Percentiles rank a stretch among this genome's conserved stretches.
Conservation (phyloP, 2,888 invertebrate species). For the Plagiodera versicolora region DNA sequence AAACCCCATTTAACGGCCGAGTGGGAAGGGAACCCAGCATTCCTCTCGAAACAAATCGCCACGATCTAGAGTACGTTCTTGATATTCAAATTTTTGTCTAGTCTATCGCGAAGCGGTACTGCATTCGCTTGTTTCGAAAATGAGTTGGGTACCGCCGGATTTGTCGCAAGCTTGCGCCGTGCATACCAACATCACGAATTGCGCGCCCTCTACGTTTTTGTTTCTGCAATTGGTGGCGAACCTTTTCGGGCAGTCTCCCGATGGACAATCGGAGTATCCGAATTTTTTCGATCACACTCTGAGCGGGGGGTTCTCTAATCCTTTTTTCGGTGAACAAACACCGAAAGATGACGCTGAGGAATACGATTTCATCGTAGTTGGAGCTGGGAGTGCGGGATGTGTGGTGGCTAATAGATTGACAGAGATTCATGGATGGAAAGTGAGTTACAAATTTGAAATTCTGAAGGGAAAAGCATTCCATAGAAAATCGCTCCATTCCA, state of each 20-base stretch:
- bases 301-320: constrained; percentile 11
- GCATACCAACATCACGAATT: constrained; percentile 61
- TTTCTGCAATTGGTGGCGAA: constrained; percentile 62
- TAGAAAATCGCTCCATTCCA: too few species aligned
- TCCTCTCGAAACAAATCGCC: constrained; percentile 34
- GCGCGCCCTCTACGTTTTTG: constrained; percentile 61
- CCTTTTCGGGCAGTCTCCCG: constrained; percentile 59
- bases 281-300: neutral
- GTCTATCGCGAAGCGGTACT: neutral
- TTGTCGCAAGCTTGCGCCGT: constrained; percentile 60
- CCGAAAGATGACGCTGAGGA: constrained; percentile 16
- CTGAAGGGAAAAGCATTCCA: too few species aligned
- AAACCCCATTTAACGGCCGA: constrained; percentile 13
- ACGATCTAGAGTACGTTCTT: neutral
- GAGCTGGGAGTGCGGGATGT: constrained; percentile 70
- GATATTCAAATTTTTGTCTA: neutral
- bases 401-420: constrained; percentile 67
- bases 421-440: constrained; percentile 65
- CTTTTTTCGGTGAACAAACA: constrained; percentile 23
- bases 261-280: constrained; percentile 14
- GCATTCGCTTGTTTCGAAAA: constrained; percentile 17
- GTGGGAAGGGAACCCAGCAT: constrained; percentile 6
- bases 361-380: constrained; percentile 65
- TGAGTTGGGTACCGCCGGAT: constrained; percentile 62
- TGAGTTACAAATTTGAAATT: constrained; percentile 43